phyloP scores from a whole-genome alignment of 2,113 vertebrate species.

The Ameiurus melas region DNA sequence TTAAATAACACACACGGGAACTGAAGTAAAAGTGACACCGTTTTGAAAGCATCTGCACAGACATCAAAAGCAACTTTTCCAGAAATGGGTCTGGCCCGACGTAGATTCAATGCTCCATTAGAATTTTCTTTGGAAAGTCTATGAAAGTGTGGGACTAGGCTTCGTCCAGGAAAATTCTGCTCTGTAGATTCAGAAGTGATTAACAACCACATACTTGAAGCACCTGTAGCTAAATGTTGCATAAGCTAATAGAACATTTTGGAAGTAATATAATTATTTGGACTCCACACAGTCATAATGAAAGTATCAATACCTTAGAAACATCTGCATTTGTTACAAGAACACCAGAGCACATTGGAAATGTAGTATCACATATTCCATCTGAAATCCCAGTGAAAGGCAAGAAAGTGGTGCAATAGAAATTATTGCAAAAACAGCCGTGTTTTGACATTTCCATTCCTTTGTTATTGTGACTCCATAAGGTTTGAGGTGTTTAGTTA shows the following conservation, averaged over 20 bases:
- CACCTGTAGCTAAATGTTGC: constrained; percentile 27
- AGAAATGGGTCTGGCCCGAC: constrained; percentile 9
- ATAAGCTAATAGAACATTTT: neutral
- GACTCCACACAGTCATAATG: neutral
- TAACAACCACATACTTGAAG: constrained; percentile 14
- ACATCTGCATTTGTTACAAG: constrained; percentile 23
- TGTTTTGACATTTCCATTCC: constrained; percentile 56
- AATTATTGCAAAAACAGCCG: constrained; percentile 53
- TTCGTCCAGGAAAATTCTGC: constrained; percentile 11
- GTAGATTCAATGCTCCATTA: constrained; percentile 23
- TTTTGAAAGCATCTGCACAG: constrained; percentile 18
- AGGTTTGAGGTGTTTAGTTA: constrained; percentile 61
- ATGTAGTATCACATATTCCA: neutral
- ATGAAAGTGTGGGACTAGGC: neutral
- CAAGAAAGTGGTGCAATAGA: constrained; percentile 27
- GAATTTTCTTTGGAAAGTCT: constrained; percentile 36
- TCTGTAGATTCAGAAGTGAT: neutral
- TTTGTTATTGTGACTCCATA: constrained; percentile 61
- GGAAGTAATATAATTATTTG: constrained; percentile 6
- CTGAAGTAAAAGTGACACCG: constrained; percentile 15
- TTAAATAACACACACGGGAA: constrained; percentile 4
- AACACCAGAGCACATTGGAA: neutral
- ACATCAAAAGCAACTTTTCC: constrained; percentile 15
- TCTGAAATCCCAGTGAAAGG: constrained; percentile 5
- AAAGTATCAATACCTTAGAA: constrained; percentile 19